phyloP scores from a whole-genome alignment of 2,888 invertebrate species.

The Philhelius pedissequus region DNA sequence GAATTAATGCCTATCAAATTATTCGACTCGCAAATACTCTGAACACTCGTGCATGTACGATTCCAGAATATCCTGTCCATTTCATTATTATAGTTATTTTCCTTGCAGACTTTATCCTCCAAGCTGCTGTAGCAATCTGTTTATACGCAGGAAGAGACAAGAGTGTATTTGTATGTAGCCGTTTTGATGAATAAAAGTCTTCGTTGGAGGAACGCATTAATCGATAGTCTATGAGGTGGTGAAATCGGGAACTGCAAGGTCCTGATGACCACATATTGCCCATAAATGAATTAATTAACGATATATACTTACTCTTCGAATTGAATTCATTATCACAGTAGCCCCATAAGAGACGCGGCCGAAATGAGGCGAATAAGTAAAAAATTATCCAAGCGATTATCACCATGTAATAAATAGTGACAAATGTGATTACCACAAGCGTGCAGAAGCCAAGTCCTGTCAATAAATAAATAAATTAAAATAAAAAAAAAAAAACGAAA shows the following conservation, averaged over 20 bases:
- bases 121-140: constrained; percentile 84
- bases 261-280: constrained; percentile 37
- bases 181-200: constrained; percentile 19
- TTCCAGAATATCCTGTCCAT: constrained; percentile 81
- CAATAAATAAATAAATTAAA: constrained; percentile 74
- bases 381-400: constrained; percentile 89
- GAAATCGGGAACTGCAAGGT: constrained; percentile 7
- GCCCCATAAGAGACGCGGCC: constrained; percentile 84
- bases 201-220: not conserved
- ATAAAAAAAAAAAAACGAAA: constrained; percentile 13
- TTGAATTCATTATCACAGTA: constrained; percentile 84
- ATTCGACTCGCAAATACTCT: constrained; percentile 79
- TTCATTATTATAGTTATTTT: constrained; percentile 75
- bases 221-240: not conserved
- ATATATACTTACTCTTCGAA: constrained; percentile 80
- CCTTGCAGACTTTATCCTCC: constrained; percentile 81
- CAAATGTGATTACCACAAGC: constrained; percentile 84
- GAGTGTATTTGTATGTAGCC: not conserved
- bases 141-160: constrained; percentile 9
- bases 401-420: constrained; percentile 89
- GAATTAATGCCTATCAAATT: constrained; percentile 79
- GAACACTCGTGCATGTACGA: constrained; percentile 80
- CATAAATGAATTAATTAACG: constrained; percentile 54
- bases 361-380: constrained; percentile 86
- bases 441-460: constrained; percentile 84